phyloP scores from a whole-genome alignment of 2,888 invertebrate genomes.

The Adelognathus sp. region DNA sequence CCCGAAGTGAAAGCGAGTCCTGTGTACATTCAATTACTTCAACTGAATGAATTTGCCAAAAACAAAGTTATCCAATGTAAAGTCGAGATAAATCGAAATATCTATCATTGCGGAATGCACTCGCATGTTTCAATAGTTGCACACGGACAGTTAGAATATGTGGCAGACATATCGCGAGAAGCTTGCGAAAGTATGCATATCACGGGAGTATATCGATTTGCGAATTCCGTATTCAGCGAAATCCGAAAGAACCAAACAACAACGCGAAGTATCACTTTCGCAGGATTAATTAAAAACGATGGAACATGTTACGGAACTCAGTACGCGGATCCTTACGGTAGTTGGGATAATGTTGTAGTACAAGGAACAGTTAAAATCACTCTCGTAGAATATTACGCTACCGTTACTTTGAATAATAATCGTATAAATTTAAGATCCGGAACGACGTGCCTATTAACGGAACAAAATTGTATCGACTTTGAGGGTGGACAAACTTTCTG shows the following conservation, averaged over 20 bases:
- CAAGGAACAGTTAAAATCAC: slow-evolving; percentile 23
- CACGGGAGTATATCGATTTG: not conserved
- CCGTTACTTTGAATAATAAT: slow-evolving; percentile 33
- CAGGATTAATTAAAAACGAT: slow-evolving; percentile 24
- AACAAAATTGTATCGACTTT: not conserved
- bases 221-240: not conserved
- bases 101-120: slow-evolving; percentile 52
- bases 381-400: slow-evolving; percentile 23
- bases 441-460: slow-evolving; percentile 6
- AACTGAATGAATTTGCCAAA: slow-evolving; percentile 25
- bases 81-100: slow-evolving; percentile 18
- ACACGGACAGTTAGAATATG: slow-evolving; percentile 46
- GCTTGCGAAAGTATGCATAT: slow-evolving; percentile 6
- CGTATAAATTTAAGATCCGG: slow-evolving; percentile 25
- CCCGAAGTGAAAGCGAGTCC: slow-evolving; percentile 3
- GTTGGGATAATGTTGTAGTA: slow-evolving; percentile 40
- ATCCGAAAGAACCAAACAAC: not conserved
- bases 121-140: slow-evolving; percentile 37
- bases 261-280: slow-evolving; percentile 19
- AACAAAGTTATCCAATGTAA: slow-evolving; percentile 40
- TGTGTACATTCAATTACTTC: not conserved
- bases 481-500: slow-evolving; percentile 46
- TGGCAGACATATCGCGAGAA: not conserved
- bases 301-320: slow-evolving; percentile 18
- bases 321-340: slow-evolving; percentile 35